Conservation (phyloP, 2,888 invertebrate species). For the Pristionchus maxplancki region DNA sequence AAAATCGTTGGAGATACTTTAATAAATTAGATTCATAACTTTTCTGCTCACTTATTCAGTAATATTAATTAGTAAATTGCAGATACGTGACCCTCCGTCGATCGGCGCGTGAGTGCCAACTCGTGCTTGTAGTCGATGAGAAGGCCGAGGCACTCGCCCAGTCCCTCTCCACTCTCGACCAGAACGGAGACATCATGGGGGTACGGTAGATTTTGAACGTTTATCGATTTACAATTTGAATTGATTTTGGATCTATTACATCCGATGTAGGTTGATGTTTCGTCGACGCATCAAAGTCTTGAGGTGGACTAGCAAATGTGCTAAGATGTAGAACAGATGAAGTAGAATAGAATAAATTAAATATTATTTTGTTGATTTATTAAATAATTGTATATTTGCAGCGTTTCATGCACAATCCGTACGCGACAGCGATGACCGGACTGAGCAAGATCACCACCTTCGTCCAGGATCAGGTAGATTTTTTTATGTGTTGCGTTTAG, state of each 20-base stretch:
- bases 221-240: not conserved
- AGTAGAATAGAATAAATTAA: not conserved
- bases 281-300: not conserved
- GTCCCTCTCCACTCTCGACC: slow-evolving; percentile 90
- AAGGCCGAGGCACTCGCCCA: slow-evolving; percentile 85
- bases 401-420: slow-evolving; percentile 84
- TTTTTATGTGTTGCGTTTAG: too few species aligned
- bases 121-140: slow-evolving; percentile 84
- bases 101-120: slow-evolving; percentile 85
- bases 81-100: slow-evolving; percentile 78
- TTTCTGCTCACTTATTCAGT: not conserved
- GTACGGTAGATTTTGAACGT: slow-evolving; percentile 70
- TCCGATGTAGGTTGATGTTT: too few species aligned
- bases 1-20: too few species aligned
- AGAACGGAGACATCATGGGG: slow-evolving; percentile 79
- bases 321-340: too few species aligned
- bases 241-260: too few species aligned
- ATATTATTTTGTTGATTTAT: not conserved
- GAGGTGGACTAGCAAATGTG: not conserved
- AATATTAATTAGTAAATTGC: not conserved
- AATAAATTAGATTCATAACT: too few species aligned
- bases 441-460: slow-evolving; percentile 91
- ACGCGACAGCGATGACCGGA: slow-evolving; percentile 88
- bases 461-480: slow-evolving; percentile 81
- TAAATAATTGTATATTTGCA: too few species aligned